phyloP scores from a whole-genome alignment of 2,113 vertebrate species.

The Perca fluviatilis region DNA sequence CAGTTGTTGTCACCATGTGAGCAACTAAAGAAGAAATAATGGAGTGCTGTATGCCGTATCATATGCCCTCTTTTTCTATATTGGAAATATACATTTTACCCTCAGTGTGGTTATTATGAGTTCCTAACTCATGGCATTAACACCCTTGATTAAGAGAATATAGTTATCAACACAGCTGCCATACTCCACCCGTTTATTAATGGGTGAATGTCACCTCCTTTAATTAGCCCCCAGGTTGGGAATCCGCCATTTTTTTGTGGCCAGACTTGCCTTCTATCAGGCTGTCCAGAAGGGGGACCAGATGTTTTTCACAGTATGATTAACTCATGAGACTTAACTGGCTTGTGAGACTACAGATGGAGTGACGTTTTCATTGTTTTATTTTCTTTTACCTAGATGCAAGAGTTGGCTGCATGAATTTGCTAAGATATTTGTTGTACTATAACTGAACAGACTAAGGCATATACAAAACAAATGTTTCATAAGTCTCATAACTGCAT shows the following conservation, averaged over 20 bases:
- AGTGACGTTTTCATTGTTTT: background rate
- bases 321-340: constrained; percentile 29
- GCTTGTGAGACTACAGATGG: constrained; percentile 28
- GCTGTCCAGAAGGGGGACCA: constrained; percentile 48
- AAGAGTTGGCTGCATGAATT: background rate
- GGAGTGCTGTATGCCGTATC: background rate
- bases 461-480: background rate
- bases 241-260: constrained; percentile 46
- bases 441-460: background rate
- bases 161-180: constrained; percentile 33
- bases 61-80: background rate
- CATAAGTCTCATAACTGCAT: background rate
- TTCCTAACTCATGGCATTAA: constrained; percentile 14
- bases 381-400: background rate
- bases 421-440: background rate
- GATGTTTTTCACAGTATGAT: constrained; percentile 58
- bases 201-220: constrained; percentile 59
- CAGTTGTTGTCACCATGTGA: constrained; percentile 15
- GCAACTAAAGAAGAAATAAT: constrained; percentile 12
- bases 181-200: constrained; percentile 20
- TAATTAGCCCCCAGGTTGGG: constrained; percentile 59
- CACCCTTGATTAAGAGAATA: constrained; percentile 32
- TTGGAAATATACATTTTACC: constrained; percentile 18
- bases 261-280: constrained; percentile 35
- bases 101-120: background rate